Evolutionary conservation across 1,140 invertebrate genomes (phyloP).

Genomic region (Alviniconcha marisindica): DNA sequence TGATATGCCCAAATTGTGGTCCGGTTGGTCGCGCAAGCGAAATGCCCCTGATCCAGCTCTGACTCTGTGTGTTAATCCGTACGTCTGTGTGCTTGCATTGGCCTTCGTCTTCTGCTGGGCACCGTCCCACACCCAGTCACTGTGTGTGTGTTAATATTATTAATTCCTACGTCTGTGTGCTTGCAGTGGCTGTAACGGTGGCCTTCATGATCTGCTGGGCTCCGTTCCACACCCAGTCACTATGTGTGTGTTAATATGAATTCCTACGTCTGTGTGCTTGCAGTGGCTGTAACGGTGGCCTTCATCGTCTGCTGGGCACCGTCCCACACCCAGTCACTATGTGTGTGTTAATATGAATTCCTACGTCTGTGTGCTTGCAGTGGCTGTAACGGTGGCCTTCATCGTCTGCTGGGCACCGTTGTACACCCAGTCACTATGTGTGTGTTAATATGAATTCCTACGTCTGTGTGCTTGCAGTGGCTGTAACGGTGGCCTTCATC

Average conservation of each 20-base stretch:
- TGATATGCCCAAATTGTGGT: no score
- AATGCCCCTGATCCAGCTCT: no score
- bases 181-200: constrained; percentile 91
- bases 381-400: constrained; percentile 93
- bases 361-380: constrained; percentile 64
- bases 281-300: constrained; percentile 93
- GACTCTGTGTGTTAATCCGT: no score
- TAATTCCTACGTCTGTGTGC: neutral
- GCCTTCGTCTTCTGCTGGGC: constrained; percentile 96
- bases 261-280: constrained; percentile 42
- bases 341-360: no score
- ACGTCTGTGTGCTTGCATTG: constrained; percentile 79
- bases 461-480: constrained; percentile 81
- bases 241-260: neutral
- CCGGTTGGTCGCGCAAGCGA: no score
- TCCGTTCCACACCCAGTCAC: constrained; percentile 92
- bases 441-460: neutral
- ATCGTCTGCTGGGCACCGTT: constrained; percentile 97
- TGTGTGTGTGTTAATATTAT: neutral
- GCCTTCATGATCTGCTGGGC: constrained; percentile 97
- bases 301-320: constrained; percentile 97
- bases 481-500: constrained; percentile 94
- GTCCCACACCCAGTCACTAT: constrained; percentile 86
- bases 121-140: constrained; percentile 92
- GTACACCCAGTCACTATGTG: constrained; percentile 84